A percentile compares a stretch with the other conserved stretches of the same genome.
Conservation (phyloP, 1,140 invertebrate genomes). For the Lerema accius region DNA sequence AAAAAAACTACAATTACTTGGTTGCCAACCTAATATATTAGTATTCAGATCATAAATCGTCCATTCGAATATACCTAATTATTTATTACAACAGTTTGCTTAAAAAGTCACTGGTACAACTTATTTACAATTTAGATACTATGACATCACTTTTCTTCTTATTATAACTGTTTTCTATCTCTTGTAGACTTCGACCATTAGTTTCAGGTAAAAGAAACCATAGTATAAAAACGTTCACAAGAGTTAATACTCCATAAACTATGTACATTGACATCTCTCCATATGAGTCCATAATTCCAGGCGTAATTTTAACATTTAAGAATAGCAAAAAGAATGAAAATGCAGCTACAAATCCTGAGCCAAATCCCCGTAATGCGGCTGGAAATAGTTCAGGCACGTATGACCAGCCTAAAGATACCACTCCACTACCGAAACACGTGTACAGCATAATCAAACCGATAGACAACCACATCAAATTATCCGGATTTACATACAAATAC, state of each 20-base stretch:
- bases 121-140: conserved; percentile 36
- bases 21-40: no score
- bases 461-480: conserved; percentile 49
- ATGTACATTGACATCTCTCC: conserved; percentile 45
- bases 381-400: conserved; percentile 67
- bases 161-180: conserved; percentile 73
- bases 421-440: conserved; percentile 42
- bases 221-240: conserved; percentile 78
- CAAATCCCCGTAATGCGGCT: conserved; percentile 57
- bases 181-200: conserved; percentile 83
- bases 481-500: conserved; percentile 43
- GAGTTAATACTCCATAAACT: conserved; percentile 38
- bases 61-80: no score
- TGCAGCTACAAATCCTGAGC: conserved; percentile 45
- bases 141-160: conserved; percentile 33
- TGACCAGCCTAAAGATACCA: conserved; percentile 53
- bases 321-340: conserved; percentile 50
- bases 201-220: conserved; percentile 85
- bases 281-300: conserved; percentile 37
- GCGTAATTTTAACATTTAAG: conserved; percentile 51
- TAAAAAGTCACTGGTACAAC: neutral
- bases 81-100: no score
- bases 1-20: no score
- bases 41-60: no score
- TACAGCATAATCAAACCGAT: conserved; percentile 51